Base-by-base conservation (phyloP, 1,140 invertebrate species). In the Drosophila bocki region DNA sequence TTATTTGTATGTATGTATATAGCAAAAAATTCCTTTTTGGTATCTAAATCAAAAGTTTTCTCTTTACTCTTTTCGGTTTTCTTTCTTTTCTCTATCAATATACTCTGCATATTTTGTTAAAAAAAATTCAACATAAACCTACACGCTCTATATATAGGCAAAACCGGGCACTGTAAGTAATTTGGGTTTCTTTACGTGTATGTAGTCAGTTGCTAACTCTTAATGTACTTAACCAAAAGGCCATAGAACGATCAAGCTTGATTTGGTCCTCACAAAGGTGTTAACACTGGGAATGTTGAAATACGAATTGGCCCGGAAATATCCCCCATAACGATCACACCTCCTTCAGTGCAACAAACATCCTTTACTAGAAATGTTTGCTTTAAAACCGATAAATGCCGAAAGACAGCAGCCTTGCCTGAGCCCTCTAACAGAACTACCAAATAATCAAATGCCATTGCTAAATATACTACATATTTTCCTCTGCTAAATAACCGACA, bases 101-200 rank as follows among this genome's bases (percentile, higher is more conserved):
- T 62, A 57, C 60, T 77, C 80, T 81, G 82, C 82, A 82, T 86
- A 82, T 74, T 87, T 88, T 78, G 80, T 86, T 87, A 53, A 60
- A 75, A 75, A 78, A 61, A 68, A 41, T 7, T 42, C 51, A 56
- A 75, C 53, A 54, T 78, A 78, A 62, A 78, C 69, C 22, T 47
- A 87, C 84, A 88, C 80, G 64, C 83, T 75, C 75, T 82, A 56
- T 77, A 56, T 77, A 87, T 94, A 96, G 96, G 96, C 95, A 91
- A 96, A 96, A 93, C 95, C 95, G 62, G 94, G 93, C 82, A 95
- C 94, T 94, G 96, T 96, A 95, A 96, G 96, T 96, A 96, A 94
- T 87, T 82, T 87, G 80, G 77, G 84, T 80, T 79, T 64, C 29
- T 60, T 69, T 68, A 80, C 54, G 80, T 56, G 80, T 39, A 11